These are phyloP conservation scores for Chionodraco myersi DNA, from an alignment of 2,113 vertebrate species.

Conservation along the genomic window DNA sequence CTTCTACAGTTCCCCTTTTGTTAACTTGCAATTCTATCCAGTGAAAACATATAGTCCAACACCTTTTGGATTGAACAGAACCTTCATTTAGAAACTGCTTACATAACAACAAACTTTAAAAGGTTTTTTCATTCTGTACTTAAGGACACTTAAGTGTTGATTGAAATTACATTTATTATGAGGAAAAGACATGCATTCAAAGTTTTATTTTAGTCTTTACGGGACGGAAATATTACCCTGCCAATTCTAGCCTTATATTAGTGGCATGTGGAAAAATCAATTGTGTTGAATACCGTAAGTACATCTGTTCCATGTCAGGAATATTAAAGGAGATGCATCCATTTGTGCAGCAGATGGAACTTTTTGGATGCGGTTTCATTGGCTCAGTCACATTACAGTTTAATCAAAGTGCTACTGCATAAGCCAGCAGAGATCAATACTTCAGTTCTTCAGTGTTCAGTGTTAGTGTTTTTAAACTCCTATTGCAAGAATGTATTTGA, in stretches of 20 bases:
- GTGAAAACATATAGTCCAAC: neutral
- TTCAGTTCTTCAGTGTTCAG: neutral
- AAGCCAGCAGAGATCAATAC: constrained; percentile 43
- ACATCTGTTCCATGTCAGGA: constrained; percentile 46
- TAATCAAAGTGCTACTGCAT: constrained; percentile 26
- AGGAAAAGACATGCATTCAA: neutral
- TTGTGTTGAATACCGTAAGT: constrained; percentile 31
- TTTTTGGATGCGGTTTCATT: constrained; percentile 35
- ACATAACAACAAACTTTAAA: neutral
- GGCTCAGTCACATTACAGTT: constrained; percentile 31
- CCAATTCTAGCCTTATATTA: constrained; percentile 19
- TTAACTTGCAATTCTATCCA: neutral
- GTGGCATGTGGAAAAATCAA: constrained; percentile 50
- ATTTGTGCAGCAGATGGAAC: constrained; percentile 55
- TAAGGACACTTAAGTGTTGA: neutral
- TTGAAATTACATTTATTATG: neutral
- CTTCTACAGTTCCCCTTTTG: neutral
- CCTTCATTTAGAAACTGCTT: neutral
- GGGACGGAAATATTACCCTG: constrained; percentile 1
- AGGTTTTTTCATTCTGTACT: too few species aligned
- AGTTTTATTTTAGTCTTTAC: neutral
- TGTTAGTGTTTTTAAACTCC: constrained; percentile 1
- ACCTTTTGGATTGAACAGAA: neutral
- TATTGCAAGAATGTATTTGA: neutral
- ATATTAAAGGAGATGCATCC: constrained; percentile 38